Evolutionary conservation across 2,113 vertebrate species (phyloP), one percentile per base, ranked within the genome.

Genomic region (Chaenocephalus aceratus): DNA sequence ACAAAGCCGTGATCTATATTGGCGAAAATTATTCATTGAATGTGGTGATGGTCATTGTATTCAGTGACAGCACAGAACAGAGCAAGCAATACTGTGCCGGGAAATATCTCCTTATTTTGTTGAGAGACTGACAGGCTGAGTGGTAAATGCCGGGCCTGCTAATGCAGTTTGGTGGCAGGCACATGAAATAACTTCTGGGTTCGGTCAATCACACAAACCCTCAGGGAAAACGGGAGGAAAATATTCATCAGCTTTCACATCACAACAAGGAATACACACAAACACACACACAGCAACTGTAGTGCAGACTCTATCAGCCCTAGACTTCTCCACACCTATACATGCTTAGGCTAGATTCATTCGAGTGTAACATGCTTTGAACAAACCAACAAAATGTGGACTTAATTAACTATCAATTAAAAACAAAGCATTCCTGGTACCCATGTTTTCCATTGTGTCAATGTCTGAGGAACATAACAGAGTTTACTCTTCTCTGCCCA

Each of bases 1-100:
- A 51, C 68, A 66, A 51, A 72, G 74, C 77, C 62, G 61, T 78
- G 65, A 57, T 74, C 66, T 45, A 64, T 52, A 59, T 58, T 72
- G 79, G 84, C 76, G 80, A 88, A 89, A 88, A 86, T 85, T 86
- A 90, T 90, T 91, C 79, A 92, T 88, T 84, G 81, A 80, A 90
- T 79, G 66, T 48, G 69, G 51, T 85, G 86, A 85, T 68, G 79
- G 80, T 77, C 86, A 88, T 86, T 92, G 88, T 86, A 78, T 87
- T 89, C 82, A 30, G 77, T 83, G 88, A 86, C 79, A 80, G 83
- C 61, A 10, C 60, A 74, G 75, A 79, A 78, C 68, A 69, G 72
- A 77, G 77, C 13, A 13, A 72, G 84, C 69, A 72, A 85, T 82
- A 85, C 71, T 71, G 73, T 79, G 75, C 18, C 3, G 23, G 48